Percentiles rank a stretch among this genome's conserved stretches.
Conservation (phyloP, 2,888 invertebrate genomes). For the Dasysyrphus albostriatus region DNA sequence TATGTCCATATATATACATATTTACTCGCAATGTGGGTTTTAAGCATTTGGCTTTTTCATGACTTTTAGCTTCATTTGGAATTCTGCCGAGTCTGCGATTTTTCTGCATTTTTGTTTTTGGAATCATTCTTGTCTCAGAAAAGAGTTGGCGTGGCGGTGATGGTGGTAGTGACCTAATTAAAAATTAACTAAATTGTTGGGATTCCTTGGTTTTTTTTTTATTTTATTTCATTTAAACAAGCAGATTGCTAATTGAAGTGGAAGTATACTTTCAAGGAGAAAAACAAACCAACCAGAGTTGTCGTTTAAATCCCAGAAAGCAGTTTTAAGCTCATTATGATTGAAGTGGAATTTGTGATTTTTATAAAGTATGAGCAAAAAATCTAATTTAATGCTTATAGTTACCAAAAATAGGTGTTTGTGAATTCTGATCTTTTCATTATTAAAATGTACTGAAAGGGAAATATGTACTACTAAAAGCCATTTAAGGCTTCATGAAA, state of each 20-base stretch:
- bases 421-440: too few species aligned
- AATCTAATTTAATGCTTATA: too few species aligned
- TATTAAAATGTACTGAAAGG: too few species aligned
- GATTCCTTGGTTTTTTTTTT: conserved; percentile 1
- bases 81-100: conserved; percentile 32
- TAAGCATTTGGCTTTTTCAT: conserved; percentile 19
- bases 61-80: conserved; percentile 47
- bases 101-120: conserved; percentile 22
- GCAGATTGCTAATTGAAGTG: conserved; percentile 46
- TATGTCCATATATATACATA: not conserved
- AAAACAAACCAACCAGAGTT: not conserved
- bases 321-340: too few species aligned
- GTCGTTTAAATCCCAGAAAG: not conserved
- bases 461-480: too few species aligned
- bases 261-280: not conserved
- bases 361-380: too few species aligned
- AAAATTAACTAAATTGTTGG: conserved; percentile 49
- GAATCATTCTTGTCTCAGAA: not conserved
- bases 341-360: not conserved
- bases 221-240: not conserved
- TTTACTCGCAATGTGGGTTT: conserved; percentile 6
- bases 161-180: conserved; percentile 62
- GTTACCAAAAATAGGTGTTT: too few species aligned
- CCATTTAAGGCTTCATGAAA: too few species aligned
- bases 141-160: not conserved